These are phyloP conservation scores for Mamestra brassicae DNA, from an alignment of 2,888 invertebrate genomes.

Conservation along the genomic window DNA sequence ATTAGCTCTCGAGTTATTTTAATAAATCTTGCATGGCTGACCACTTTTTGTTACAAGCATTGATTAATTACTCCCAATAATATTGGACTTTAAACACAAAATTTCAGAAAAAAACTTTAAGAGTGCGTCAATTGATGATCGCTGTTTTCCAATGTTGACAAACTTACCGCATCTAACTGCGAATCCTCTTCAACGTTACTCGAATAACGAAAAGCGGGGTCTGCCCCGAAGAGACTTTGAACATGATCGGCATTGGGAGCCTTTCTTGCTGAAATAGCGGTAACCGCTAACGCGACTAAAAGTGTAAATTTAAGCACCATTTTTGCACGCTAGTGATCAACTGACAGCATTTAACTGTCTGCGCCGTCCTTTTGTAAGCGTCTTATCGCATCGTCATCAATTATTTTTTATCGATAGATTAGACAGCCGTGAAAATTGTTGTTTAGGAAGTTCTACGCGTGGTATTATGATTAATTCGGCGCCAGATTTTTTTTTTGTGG, in stretches of 20 bases:
- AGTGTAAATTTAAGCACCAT: slow-evolving; percentile 68
- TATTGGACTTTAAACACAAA: too few relatives aligned
- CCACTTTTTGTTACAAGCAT: too few relatives aligned
- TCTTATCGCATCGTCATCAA: slow-evolving; percentile 54
- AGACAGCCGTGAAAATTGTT: slow-evolving; percentile 26
- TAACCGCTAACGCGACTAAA: slow-evolving; percentile 63
- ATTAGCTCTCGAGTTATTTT: too few relatives aligned
- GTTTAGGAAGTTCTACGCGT: slow-evolving; percentile 1
- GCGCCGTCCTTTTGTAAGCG: slow-evolving; percentile 53
- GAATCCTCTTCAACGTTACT: slow-evolving; percentile 75
- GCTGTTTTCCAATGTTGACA: background rate
- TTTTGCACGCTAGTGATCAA: slow-evolving; percentile 56
- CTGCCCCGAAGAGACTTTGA: slow-evolving; percentile 62
- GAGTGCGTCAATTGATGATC: too few relatives aligned
- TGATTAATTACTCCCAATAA: too few relatives aligned
- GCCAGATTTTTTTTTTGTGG: background rate
- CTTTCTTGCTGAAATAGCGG: slow-evolving; percentile 63
- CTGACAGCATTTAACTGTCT: slow-evolving; percentile 16
- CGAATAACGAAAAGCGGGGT: slow-evolving; percentile 66
- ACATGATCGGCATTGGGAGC: slow-evolving; percentile 76
- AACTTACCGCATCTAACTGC: slow-evolving; percentile 77
- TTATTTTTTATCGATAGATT: slow-evolving; percentile 51
- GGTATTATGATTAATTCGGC: slow-evolving; percentile 2
- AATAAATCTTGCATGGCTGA: too few relatives aligned
- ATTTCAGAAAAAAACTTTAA: too few relatives aligned